These are phyloP conservation scores for Pangasianodon gigas DNA, from an alignment of 2,113 vertebrate species.

Conservation along the genomic window DNA sequence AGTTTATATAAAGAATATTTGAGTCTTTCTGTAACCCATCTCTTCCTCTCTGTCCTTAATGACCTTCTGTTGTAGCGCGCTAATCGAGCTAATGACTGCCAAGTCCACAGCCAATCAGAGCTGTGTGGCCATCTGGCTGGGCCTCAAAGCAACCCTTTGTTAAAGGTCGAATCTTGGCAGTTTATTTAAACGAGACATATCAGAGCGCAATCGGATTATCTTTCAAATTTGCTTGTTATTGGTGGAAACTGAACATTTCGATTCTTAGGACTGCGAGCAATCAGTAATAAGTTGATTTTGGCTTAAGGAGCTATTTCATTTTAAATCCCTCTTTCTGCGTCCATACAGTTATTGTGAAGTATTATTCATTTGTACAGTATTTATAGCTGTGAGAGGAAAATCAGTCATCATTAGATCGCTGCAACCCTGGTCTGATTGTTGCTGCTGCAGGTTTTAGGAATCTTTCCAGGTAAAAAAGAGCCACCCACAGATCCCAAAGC, in stretches of 20 bases:
- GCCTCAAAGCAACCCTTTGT: conserved; percentile 14
- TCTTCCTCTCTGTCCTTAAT: neutral
- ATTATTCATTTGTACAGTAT: neutral
- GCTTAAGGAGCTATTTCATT: neutral
- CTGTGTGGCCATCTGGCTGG: neutral
- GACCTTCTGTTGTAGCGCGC: neutral
- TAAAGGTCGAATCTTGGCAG: neutral
- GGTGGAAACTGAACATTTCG: neutral
- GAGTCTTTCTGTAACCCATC: neutral
- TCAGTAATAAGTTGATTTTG: neutral
- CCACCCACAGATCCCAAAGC: neutral
- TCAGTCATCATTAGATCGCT: neutral
- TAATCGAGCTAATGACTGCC: neutral
- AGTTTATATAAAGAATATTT: neutral
- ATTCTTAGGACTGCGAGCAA: neutral
- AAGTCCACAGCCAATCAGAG: neutral
- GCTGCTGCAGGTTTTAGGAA: neutral
- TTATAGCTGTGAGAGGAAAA: neutral
- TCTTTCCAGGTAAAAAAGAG: conserved; percentile 17
- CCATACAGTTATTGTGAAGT: neutral
- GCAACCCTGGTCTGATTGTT: neutral
- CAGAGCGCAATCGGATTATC: neutral
- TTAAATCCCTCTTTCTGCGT: neutral
- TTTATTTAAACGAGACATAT: neutral
- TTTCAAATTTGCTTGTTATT: neutral